These are phyloP conservation scores for Coremacera marginata DNA, from an alignment of 2,888 invertebrate genomes.

Conservation along the genomic window DNA sequence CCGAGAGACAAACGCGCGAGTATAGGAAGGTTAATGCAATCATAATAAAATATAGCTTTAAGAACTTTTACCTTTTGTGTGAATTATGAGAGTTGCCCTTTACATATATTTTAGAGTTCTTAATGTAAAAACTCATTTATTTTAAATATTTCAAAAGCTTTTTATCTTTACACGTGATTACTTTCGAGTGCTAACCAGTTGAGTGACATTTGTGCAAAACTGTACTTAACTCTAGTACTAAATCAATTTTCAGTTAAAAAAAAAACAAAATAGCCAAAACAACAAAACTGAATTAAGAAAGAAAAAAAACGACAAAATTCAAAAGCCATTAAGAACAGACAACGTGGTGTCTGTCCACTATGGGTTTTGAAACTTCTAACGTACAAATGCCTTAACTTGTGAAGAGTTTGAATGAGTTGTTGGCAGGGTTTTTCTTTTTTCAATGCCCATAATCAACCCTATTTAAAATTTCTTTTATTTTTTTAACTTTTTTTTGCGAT, in stretches of 20 bases:
- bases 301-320: constrained; percentile 12
- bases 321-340: constrained; percentile 22
- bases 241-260: constrained; percentile 18
- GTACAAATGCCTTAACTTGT: neutral
- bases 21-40: too few relatives aligned
- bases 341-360: neutral
- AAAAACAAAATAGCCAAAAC: neutral
- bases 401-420: too few relatives aligned
- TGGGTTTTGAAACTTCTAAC: neutral
- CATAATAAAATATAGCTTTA: too few relatives aligned
- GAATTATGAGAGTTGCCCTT: too few relatives aligned
- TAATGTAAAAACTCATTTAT: too few relatives aligned
- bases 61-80: too few relatives aligned
- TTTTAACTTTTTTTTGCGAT: neutral
- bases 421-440: neutral
- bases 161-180: constrained; percentile 19
- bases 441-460: neutral
- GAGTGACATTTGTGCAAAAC: constrained; percentile 21
- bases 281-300: neutral
- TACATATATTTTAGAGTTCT: too few relatives aligned
- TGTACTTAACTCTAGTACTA: constrained; percentile 20
- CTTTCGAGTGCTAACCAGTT: neutral
- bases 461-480: neutral
- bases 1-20: too few relatives aligned
- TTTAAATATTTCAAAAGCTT: neutral